phyloP scores from a whole-genome alignment of 1,140 invertebrate species.

The Conus ventricosus region DNA sequence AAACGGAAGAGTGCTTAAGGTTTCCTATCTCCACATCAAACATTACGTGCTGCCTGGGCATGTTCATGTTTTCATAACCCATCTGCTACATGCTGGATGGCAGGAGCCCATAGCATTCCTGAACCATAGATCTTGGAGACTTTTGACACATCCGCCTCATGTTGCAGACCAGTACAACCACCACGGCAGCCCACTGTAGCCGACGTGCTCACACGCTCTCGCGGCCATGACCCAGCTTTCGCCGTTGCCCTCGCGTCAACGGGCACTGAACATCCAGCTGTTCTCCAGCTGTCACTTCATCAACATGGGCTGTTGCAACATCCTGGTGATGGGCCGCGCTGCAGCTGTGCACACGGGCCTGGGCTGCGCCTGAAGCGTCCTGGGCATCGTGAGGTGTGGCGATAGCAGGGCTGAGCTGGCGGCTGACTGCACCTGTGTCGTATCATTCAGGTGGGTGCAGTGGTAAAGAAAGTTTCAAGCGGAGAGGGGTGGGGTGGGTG shows the following conservation, averaged over 20 bases:
- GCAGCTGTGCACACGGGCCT: slow-evolving; percentile 79
- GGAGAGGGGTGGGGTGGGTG: too few relatives aligned
- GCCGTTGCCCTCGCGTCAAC: slow-evolving; percentile 95
- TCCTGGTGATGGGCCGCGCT: slow-evolving; percentile 78
- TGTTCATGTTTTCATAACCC: too few relatives aligned
- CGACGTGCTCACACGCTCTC: slow-evolving; percentile 81
- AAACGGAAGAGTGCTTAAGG: too few relatives aligned
- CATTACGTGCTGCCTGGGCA: too few relatives aligned
- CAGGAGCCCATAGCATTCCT: too few relatives aligned
- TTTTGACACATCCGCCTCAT: too few relatives aligned
- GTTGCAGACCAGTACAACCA: slow-evolving; percentile 44
- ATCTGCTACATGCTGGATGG: too few relatives aligned
- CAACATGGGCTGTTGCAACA: slow-evolving; percentile 95
- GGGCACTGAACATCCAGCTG: slow-evolving; percentile 97
- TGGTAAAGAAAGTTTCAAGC: too few relatives aligned
- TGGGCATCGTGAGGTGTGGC: slow-evolving; percentile 94
- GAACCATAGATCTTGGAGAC: too few relatives aligned
- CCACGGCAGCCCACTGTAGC: slow-evolving; percentile 70
- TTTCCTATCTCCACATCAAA: too few relatives aligned
- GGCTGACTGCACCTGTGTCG: slow-evolving; percentile 97
- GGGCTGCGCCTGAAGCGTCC: slow-evolving; percentile 85
- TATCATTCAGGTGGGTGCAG: slow-evolving; percentile 85
- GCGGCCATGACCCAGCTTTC: slow-evolving; percentile 93
- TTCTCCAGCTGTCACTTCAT: slow-evolving; percentile 99
- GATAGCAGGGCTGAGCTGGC: slow-evolving; percentile 96